Evolutionary conservation across 2,888 invertebrate genomes (phyloP), one percentile per base, ranked within the genome.

Genomic region (Noctua comes): DNA sequence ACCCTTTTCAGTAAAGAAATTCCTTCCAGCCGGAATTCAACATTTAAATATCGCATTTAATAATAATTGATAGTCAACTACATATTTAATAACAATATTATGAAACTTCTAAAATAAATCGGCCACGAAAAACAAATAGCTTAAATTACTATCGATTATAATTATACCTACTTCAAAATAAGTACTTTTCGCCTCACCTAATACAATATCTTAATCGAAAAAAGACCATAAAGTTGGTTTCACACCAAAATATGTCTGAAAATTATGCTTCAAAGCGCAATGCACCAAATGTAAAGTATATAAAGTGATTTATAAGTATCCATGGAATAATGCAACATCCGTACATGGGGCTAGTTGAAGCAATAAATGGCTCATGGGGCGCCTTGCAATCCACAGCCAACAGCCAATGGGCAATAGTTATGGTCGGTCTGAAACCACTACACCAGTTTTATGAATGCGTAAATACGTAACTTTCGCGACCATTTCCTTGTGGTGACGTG

Each of bases 241-340:
- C 27, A 43, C 48, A 27, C 43, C 31, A 51, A 73, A 36, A 31
- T 48, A 74, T 59, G 7, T 27, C 66, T 51, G 16, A 76, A 69
- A 64, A 62, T 68, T 43, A 68, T 88, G 88, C 91, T 92, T 89
- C 90, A 92, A 92, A 92, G 92, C 94, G 94, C 94, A 95, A 88
- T 94, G 95, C 95, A 93, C 92, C 90, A 91, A 92, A 91, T 90
- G 91, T 89, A 88, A 89, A 90, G 90, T 93, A 93, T 95, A 94
- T 92, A 93, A 93, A 94, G 91, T 95, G 95, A 95, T 95, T 95
- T 95, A 94, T 95, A 92, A 92, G 92, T 90, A 91, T 92, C 88
- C 84, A 92, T 90, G 88, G 91, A 91, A 92, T 93, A 94, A 94
- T 94, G 93, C 93, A 91, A 91, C 90, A 91, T 92, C 92, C 88